Base-by-base conservation (phyloP, 1,140 invertebrate species). In the Bombus polaris region DNA sequence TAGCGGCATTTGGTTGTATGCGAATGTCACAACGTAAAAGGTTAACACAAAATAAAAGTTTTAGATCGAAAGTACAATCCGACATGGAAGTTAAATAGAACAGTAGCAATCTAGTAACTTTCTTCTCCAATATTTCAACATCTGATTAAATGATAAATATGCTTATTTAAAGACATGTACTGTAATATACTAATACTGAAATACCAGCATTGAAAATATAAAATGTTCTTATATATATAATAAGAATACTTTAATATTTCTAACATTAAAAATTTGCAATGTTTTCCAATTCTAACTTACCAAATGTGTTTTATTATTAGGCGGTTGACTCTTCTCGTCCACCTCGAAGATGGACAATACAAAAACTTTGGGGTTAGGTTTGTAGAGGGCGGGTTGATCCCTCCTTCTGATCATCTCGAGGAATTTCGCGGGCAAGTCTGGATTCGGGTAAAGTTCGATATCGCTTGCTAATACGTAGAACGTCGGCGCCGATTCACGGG, bases 371-470 rank as follows among this genome's bases (percentile, higher is more conserved):
- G 97, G 97, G 85, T 97, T 97, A 35, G 96, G 96, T 73, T 96
- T 96, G 57, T 95, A 93, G 62, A 98, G 93, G 57, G 97, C 97
- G 32, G 96, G 96, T 39, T 96, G 96, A 90, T 98, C 95, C 57
- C 95, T 97, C 87, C 96, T 96, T 5, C 97, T 96, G 74, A 98
- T 97, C 97, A 98, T 98, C 88, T 98, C 97, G 53, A 98, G 95
- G 93, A 98, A 98, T 90, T 97, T 96, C 12, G 96, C 95, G 35
- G 97, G 97, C 82, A 98, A 93, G 90, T 97, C 96, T 25, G 97
- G 97, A 95, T 97, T 98, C 28, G 98, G 98, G 94, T 98, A 98
- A 65, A 98, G 96, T 93, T 98, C 98, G 88, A 98, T 98, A 93
- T 98, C 98, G 25, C 98, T 98, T 12, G 98, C 97, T 83, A 99